These are phyloP conservation scores for Ostrea denselamellosa DNA, from an alignment of 1,140 invertebrate genomes.

Conservation along the genomic window DNA sequence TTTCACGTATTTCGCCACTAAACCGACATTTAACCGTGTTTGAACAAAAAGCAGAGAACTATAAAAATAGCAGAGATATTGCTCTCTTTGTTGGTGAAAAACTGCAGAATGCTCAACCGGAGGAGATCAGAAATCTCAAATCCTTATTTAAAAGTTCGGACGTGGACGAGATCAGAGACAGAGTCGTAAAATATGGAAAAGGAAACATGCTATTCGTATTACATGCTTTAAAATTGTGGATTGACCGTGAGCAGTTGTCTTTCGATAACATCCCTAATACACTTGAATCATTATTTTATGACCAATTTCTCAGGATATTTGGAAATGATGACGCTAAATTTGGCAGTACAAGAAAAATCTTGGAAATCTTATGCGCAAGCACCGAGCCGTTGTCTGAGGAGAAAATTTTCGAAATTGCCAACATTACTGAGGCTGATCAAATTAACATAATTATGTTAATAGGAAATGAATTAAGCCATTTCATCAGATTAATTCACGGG, in stretches of 20 bases:
- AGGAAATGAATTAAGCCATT: conserved; percentile 37
- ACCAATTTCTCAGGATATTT: conserved; percentile 17
- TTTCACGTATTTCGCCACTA: neutral
- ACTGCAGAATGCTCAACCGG: neutral
- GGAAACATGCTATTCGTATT: neutral
- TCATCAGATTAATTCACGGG: neutral
- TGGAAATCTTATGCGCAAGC: conserved; percentile 14
- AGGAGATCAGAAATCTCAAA: neutral
- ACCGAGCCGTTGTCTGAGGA: neutral
- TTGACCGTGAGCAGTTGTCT: neutral
- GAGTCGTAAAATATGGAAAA: neutral
- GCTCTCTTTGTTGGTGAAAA: neutral
- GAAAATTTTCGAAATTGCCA: conserved; percentile 14
- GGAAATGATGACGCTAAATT: neutral
- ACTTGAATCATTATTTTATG: conserved; percentile 3
- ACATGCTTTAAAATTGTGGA: neutral
- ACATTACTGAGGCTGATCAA: neutral
- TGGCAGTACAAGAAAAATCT: neutral
- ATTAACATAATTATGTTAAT: neutral
- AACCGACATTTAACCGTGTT: neutral
- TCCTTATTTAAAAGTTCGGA: neutral
- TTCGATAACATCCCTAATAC: neutral
- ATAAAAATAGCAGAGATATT: neutral
- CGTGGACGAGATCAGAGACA: neutral
- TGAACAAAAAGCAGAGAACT: neutral